Conservation (phyloP, 2,797 vertebrate species). For the Poecilia wingei region DNA sequence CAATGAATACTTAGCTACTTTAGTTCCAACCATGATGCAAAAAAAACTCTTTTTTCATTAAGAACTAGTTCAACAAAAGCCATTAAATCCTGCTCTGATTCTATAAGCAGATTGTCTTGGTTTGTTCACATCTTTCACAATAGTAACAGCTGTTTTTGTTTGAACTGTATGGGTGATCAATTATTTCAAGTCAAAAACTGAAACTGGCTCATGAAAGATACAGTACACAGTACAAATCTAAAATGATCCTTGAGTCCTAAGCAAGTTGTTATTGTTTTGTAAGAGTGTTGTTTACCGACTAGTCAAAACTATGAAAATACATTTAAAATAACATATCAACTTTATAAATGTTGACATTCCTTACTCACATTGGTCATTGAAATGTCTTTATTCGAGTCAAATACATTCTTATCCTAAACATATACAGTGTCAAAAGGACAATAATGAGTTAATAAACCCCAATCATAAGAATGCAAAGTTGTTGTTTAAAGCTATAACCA, state of each 20-base stretch:
- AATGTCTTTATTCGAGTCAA: no score
- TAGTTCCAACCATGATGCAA: conserved; percentile 5
- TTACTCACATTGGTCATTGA: neutral
- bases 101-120: conserved; percentile 57
- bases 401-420: neutral
- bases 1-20: neutral
- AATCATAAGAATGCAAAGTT: neutral
- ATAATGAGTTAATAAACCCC: neutral
- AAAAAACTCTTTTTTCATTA: conserved; percentile 31
- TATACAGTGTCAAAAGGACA: neutral
- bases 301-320: neutral
- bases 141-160: conserved; percentile 27
- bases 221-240: neutral
- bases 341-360: no score
- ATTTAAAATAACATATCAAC: no score
- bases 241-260: neutral
- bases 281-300: neutral
- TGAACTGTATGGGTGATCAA: conserved; percentile 17
- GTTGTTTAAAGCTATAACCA: neutral
- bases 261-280: neutral
- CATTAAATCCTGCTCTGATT: conserved; percentile 23
- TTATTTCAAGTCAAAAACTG: conserved; percentile 9
- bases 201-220: neutral
- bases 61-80: conserved; percentile 22
- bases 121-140: conserved; percentile 48